Percentiles rank a stretch among this genome's conserved stretches.
These are phyloP conservation scores for Andrena minutula DNA, from an alignment of 2,888 invertebrate genomes.

Conservation along the genomic window DNA sequence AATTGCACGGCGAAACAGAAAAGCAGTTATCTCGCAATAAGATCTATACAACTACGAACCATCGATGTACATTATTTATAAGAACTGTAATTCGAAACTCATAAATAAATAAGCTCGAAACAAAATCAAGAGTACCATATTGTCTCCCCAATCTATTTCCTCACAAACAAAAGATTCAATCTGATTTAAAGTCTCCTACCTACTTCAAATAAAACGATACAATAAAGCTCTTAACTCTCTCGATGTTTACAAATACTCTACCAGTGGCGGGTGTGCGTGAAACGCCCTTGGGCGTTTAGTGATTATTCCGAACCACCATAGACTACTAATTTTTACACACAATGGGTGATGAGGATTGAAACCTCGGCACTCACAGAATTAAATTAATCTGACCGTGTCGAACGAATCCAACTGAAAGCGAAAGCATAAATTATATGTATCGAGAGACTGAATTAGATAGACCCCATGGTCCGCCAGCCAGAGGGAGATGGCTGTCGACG, in stretches of 20 bases:
- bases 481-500: conserved; percentile 16
- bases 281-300: not conserved
- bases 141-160: not conserved
- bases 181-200: not conserved
- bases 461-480: conserved; percentile 30
- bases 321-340: not conserved
- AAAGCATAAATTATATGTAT: not conserved
- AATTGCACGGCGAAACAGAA: no score
- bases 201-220: not conserved
- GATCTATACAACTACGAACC: no score
- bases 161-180: no score
- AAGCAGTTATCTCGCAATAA: no score
- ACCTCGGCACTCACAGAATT: no score
- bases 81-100: no score
- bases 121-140: not conserved
- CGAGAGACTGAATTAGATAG: conserved; percentile 12
- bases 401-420: not conserved
- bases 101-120: not conserved
- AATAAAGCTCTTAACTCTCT: not conserved
- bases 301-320: not conserved
- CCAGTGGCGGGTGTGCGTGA: not conserved
- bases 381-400: no score
- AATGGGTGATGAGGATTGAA: no score
- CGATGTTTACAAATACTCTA: not conserved
- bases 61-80: no score